A percentile compares a stretch with the other conserved stretches of the same genome.
These are phyloP conservation scores for Nestor notabilis DNA, from an alignment of 2,113 vertebrate genomes.

Conservation along the genomic window DNA sequence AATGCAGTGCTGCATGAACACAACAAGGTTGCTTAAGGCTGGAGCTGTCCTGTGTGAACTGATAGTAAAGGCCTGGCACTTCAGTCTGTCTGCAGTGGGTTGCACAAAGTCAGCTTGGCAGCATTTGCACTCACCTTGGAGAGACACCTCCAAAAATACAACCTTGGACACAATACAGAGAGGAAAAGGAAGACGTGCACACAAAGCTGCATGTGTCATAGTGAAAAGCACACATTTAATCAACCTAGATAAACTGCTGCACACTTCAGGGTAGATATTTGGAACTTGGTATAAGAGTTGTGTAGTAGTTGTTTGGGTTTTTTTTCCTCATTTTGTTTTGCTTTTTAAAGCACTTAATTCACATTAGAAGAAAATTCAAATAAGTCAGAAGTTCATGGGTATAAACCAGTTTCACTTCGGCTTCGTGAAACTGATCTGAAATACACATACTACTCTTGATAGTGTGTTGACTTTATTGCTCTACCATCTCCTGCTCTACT, in stretches of 20 bases:
- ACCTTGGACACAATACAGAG: background rate
- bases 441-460: background rate
- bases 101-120: background rate
- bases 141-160: background rate
- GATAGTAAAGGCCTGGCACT: background rate
- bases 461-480: background rate
- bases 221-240: background rate
- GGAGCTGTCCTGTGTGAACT: background rate
- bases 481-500: background rate
- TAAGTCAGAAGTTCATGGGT: background rate
- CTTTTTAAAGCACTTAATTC: background rate
- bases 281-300: background rate
- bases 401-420: background rate
- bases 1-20: background rate
- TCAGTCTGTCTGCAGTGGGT: background rate
- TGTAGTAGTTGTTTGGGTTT: accelerated
- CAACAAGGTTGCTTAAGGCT: background rate
- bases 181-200: background rate
- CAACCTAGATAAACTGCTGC: background rate
- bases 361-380: background rate
- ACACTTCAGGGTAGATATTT: background rate
- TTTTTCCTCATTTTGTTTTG: background rate
- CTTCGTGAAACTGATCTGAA: background rate
- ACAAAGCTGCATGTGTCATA: background rate
- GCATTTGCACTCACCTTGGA: accelerated